Percentiles rank a stretch among this genome's conserved stretches.
These are phyloP conservation scores for Pristionchus exspectatus DNA, from an alignment of 2,888 invertebrate species.

Conservation along the genomic window DNA sequence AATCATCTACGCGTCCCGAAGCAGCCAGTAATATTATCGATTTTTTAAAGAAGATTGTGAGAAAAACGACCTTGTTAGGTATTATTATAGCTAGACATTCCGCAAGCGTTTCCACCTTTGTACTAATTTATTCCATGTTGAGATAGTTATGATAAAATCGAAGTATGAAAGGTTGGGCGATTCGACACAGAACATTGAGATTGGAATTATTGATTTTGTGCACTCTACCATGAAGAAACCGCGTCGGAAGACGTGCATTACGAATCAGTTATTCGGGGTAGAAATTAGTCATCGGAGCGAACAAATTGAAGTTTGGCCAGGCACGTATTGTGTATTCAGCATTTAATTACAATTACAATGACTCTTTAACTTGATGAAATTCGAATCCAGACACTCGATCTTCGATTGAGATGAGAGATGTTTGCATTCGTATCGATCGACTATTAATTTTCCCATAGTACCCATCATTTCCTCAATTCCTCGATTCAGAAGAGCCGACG, in stretches of 20 bases:
- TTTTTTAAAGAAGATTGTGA: background rate
- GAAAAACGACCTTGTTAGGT: conserved; percentile 17
- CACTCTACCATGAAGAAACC: no score
- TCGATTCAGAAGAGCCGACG: background rate
- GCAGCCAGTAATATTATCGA: conserved; percentile 43
- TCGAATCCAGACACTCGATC: background rate
- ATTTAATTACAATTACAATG: background rate
- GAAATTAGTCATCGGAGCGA: no score
- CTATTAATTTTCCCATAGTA: background rate
- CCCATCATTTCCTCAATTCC: background rate
- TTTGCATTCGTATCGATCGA: background rate
- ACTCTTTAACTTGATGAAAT: background rate
- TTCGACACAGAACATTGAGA: no score
- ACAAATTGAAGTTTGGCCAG: no score
- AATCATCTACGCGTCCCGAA: background rate
- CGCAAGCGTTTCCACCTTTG: background rate
- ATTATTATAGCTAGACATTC: conserved; percentile 39
- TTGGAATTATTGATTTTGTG: no score
- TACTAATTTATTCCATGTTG: conserved; percentile 38
- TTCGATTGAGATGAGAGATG: background rate
- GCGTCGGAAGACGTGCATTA: no score
- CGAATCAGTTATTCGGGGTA: no score
- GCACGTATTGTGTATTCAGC: no score
- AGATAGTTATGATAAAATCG: conserved; percentile 24
- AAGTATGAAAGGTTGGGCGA: no score